Percentiles rank a stretch among this genome's conserved stretches.
Evolutionary conservation across 2,113 vertebrate species (phyloP).

Genomic region (Neopipo cinnamomea): DNA sequence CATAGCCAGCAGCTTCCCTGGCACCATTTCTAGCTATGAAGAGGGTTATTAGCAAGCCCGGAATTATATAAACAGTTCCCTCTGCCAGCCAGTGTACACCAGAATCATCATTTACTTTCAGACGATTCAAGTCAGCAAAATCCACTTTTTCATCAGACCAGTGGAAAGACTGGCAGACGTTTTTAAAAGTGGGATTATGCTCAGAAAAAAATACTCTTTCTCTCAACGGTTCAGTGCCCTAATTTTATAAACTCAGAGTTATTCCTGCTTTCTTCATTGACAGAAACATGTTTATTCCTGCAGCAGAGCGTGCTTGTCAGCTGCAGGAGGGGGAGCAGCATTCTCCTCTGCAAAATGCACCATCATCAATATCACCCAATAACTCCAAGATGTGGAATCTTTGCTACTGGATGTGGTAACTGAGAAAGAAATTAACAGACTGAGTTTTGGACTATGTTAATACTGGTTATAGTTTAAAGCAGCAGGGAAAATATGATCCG

Average conservation of each 20-base stretch:
- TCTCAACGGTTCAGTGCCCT: not conserved
- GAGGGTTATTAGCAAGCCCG: conserved; percentile 48
- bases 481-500: not conserved
- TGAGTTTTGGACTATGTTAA: not conserved
- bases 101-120: conserved; percentile 32
- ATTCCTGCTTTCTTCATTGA: not conserved
- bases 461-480: not conserved
- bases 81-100: conserved; percentile 19
- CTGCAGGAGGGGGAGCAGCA: not conserved
- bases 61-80: conserved; percentile 63
- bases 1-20: conserved; percentile 56
- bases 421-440: not conserved
- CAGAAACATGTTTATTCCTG: not conserved
- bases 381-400: not conserved
- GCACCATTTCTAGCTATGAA: conserved; percentile 52
- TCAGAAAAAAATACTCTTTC: conserved; percentile 1
- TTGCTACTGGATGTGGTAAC: not conserved
- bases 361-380: not conserved
- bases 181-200: conserved; percentile 2
- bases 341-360: not conserved
- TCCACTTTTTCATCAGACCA: conserved; percentile 14
- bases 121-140: conserved; percentile 57
- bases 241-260: conserved; percentile 6
- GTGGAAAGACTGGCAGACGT: conserved; percentile 14
- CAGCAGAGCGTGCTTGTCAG: not conserved